phyloP scores from a whole-genome alignment of 2,888 invertebrate genomes.

The Crocallis elinguaria region DNA sequence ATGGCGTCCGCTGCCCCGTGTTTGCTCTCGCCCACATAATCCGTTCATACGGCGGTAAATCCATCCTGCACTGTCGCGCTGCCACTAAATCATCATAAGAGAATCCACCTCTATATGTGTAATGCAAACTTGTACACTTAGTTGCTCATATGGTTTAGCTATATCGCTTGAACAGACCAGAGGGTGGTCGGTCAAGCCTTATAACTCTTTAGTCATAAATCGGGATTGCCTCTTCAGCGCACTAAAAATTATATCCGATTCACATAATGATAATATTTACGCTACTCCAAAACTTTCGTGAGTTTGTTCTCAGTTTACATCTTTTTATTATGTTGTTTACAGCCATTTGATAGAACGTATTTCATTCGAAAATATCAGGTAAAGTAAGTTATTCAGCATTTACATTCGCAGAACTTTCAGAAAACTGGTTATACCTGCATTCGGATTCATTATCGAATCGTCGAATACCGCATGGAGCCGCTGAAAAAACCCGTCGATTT shows the following conservation, averaged over 20 bases:
- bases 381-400: conserved; percentile 43
- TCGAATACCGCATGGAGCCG: conserved; percentile 62
- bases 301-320: no score
- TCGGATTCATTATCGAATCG: conserved; percentile 71
- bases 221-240: background rate
- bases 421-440: conserved; percentile 61
- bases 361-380: conserved; percentile 46
- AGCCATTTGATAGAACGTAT: conserved; percentile 37
- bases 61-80: conserved; percentile 80
- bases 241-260: background rate
- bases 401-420: conserved; percentile 41
- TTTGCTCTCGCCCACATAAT: conserved; percentile 85
- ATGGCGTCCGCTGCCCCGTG: conserved; percentile 81
- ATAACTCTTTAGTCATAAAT: background rate
- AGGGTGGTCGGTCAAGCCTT: conserved; percentile 1
- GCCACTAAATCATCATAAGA: conserved; percentile 83
- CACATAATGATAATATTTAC: background rate
- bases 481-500: conserved; percentile 71
- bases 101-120: conserved; percentile 70
- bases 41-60: conserved; percentile 83
- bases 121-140: conserved; percentile 50
- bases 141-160: conserved; percentile 62
- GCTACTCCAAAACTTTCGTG: background rate
- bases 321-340: conserved; percentile 17
- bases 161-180: conserved; percentile 39